Evolutionary conservation across 2,888 invertebrate genomes (phyloP).

Genomic region (Theretra japonica): DNA sequence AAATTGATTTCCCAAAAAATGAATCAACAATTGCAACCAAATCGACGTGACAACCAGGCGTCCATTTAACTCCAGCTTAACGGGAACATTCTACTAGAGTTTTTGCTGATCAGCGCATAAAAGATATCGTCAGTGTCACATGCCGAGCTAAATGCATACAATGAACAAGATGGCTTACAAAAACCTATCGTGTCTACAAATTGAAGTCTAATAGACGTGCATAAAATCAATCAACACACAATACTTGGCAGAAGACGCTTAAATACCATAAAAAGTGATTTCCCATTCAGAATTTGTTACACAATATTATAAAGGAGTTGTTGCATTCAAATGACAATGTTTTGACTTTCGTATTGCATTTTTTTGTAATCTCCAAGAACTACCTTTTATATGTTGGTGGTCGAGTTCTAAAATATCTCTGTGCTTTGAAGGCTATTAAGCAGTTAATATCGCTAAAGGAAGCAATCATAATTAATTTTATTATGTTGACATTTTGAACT

Average conservation of each 20-base stretch:
- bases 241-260: not conserved
- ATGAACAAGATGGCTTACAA: not conserved
- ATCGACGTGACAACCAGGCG: not conserved
- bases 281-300: not conserved
- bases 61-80: conserved; percentile 3
- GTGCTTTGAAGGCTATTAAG: too few relatives aligned
- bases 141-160: not conserved
- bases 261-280: not conserved
- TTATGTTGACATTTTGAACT: too few relatives aligned
- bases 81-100: not conserved
- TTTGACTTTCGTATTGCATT: not conserved
- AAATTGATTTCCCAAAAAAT: not conserved
- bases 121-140: not conserved
- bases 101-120: not conserved
- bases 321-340: not conserved
- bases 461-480: too few relatives aligned
- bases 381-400: not conserved
- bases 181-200: not conserved
- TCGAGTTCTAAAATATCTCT: too few relatives aligned
- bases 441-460: too few relatives aligned
- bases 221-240: not conserved
- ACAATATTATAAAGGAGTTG: not conserved
- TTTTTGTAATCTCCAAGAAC: not conserved
- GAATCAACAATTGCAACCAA: not conserved
- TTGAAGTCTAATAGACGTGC: conserved; percentile 2